Conservation (phyloP, 2,888 invertebrate species). For the Gibbula magus region DNA sequence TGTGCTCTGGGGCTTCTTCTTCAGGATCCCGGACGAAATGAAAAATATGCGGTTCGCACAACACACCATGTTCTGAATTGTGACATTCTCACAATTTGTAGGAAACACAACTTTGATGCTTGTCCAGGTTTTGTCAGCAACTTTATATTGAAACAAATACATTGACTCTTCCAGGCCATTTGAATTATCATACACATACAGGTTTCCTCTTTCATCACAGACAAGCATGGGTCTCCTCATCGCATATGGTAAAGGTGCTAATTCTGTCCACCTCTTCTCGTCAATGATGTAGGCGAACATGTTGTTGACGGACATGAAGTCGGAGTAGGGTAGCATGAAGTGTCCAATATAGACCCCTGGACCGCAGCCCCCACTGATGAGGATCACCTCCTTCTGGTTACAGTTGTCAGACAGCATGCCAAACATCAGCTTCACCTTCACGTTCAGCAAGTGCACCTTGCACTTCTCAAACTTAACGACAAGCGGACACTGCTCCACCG, state of each 20-base stretch:
- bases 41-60: conserved; percentile 49
- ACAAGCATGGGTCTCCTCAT: conserved; percentile 52
- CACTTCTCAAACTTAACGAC: conserved; percentile 50
- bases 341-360: conserved; percentile 48
- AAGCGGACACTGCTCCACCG: conserved; percentile 44
- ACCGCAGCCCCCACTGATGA: conserved; percentile 56
- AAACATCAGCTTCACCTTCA: conserved; percentile 51
- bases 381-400: conserved; percentile 48
- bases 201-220: conserved; percentile 39
- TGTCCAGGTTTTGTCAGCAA: conserved; percentile 52
- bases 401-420: conserved; percentile 47
- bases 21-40: conserved; percentile 42
- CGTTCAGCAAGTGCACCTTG: conserved; percentile 47
- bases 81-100: conserved; percentile 43
- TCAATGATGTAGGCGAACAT: conserved; percentile 55
- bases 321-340: conserved; percentile 50
- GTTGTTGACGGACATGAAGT: conserved; percentile 49
- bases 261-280: conserved; percentile 60
- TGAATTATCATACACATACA: conserved; percentile 52
- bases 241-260: conserved; percentile 57
- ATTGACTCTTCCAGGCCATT: not conserved
- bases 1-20: not conserved
- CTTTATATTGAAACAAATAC: conserved; percentile 41
- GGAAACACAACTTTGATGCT: conserved; percentile 46
- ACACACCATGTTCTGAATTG: conserved; percentile 43